Base-by-base conservation (phyloP, 1,140 invertebrate species). In the Elymnias hypermnestra region DNA sequence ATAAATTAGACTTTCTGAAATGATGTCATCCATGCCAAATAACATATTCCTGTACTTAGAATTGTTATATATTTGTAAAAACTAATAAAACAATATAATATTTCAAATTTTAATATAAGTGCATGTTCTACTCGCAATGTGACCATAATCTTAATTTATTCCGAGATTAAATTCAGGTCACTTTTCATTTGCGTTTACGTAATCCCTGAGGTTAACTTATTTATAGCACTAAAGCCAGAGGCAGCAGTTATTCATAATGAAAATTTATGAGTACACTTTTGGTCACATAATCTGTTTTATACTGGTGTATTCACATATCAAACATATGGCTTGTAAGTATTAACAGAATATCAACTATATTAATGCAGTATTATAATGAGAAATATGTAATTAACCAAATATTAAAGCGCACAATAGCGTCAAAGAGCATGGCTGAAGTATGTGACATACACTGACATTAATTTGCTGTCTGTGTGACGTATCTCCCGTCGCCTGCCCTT, bases 161-260 rank as follows among this genome's bases (percentile, higher is more conserved):
- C 29, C 13, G 29, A 33, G 29, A 33, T 33, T 33, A 33, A 33
- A 33, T 33, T 33, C 13, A 15, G 29, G 29, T 33, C 29, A 33
- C 29, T 33, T 33, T 33, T 33, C 29, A 33, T 33, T 33, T 33
- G 29, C 29, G 29, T 33, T 33, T 33, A 33, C 29, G 29, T 33
- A 33, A 33, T 33, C 29, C 29, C 29, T 33, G 2, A 14, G 29
- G 29, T 33, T 33, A 33, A 33, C 29, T 33, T 33, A 33, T 33
- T 33, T 33, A 33, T 33, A 14, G 13, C 29, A 33, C 7, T 8
- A 33, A 8, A 33, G 29, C 29, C 29, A 33, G 29, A 33, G 29
- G 29, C 15, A 33, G 29, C 29, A 33, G 12, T 33, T 33, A 14
- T 33, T 33, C 15, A 33, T 15, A 33, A 33, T 33, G 29, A 15